Evolutionary conservation across 1,140 invertebrate species (phyloP), one percentile per base, ranked within the genome.

Genomic region (Megalonaias nervosa): DNA sequence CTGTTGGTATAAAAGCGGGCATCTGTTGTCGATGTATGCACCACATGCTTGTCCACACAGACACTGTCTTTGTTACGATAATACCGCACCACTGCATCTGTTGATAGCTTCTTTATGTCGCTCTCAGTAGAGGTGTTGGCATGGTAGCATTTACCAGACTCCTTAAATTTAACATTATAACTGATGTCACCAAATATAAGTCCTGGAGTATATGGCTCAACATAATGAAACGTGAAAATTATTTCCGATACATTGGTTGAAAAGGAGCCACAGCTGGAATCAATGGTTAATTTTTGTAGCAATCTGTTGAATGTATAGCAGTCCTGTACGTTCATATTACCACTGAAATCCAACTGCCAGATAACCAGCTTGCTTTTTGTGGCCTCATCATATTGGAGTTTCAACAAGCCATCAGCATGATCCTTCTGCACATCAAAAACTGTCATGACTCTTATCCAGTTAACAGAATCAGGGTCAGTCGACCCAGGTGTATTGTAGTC

Each of bases 161-260:
- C 60, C 48, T 79, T 56, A 17, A 81, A 71, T 26, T 78, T 81
- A 1, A 81, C 64, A 48, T 86, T 86, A 61, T 82, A 84, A 26
- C 71, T 59, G 5, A 88, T 84, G 68, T 88, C 84, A 15, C 87
- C 87, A 74, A 88, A 86, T 19, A 86, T 75, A n/a, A 86, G 74
- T 17, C 80, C 75, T 23, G 81, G 80, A 70, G 84, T 66, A 48
- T 79, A 79, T 15, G 82, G 81, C 61, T 80, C 60, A 14, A 78
- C 73, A 59, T 81, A 86, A 13, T 62, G 57, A 60, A 88, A 86
- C n/a, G 69, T 79, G 61, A 88, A 77, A 17, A 82, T 79, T n/a
- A 38, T 26, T 21, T 78, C 31, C 68, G 16, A 59, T 55, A 26
- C 23, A 38, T 0, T 38, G 38, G 4, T 38, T 38, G 21, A 74